These are phyloP conservation scores for Premnoplex brunnescens DNA, from an alignment of 2,797 vertebrate species.

Conservation along the genomic window DNA sequence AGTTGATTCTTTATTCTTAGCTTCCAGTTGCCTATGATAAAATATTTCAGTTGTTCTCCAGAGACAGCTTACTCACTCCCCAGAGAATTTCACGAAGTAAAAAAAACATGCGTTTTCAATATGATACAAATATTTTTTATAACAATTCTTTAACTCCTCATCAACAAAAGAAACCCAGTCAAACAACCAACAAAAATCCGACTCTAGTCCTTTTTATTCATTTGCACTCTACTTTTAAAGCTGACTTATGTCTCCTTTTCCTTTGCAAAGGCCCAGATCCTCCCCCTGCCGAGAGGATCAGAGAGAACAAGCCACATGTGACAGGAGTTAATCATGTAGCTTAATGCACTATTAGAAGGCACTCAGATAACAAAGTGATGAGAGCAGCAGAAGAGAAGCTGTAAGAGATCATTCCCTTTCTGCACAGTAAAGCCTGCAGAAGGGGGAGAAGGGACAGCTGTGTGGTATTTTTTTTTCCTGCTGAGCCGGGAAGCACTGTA, in stretches of 20 bases:
- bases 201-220: background rate
- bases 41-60: background rate
- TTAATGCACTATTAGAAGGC: constrained; percentile 56
- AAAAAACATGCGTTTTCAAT: background rate
- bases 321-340: constrained; percentile 63
- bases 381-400: background rate
- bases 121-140: background rate
- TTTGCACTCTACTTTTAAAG: constrained; percentile 34
- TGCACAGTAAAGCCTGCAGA: background rate
- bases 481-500: background rate
- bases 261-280: constrained; percentile 37
- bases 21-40: background rate
- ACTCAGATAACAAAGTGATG: constrained; percentile 37
- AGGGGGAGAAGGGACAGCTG: background rate
- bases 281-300: constrained; percentile 66
- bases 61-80: background rate
- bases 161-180: constrained; percentile 3
- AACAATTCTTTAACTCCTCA: background rate
- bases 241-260: constrained; percentile 37
- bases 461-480: background rate
- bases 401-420: constrained; percentile 12
- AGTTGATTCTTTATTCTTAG: background rate
- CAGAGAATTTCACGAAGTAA: background rate
- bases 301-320: constrained; percentile 53
- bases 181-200: background rate